phyloP scores from a whole-genome alignment of 2,113 vertebrate species.

The Machaerirhynchus nigripectus region DNA sequence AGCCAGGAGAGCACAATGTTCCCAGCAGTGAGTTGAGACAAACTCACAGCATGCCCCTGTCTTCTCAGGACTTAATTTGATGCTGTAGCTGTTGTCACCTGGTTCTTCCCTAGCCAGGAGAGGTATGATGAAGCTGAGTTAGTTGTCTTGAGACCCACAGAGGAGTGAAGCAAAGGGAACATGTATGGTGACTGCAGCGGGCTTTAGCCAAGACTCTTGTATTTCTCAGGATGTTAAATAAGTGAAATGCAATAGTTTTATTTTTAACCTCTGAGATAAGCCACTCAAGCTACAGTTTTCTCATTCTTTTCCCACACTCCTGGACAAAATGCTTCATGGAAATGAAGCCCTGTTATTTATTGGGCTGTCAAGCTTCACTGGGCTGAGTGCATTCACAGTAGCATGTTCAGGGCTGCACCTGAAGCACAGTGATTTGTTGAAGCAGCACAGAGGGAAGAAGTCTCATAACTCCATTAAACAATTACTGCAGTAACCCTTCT shows the following conservation, averaged over 20 bases:
- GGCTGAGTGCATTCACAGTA: background rate
- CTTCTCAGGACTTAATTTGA: background rate
- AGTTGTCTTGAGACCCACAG: background rate
- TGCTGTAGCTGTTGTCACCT: background rate
- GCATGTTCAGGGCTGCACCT: background rate
- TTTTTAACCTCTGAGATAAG: slow-evolving; percentile 30
- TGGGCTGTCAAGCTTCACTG: background rate
- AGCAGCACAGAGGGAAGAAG: background rate
- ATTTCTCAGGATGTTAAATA: background rate
- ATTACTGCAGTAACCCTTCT: slow-evolving; percentile 7
- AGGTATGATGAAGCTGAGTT: background rate
- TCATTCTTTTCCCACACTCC: background rate
- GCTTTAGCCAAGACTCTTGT: background rate
- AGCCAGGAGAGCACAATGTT: background rate
- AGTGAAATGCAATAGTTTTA: background rate
- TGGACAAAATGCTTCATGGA: background rate
- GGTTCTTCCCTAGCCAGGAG: background rate
- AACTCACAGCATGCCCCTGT: background rate
- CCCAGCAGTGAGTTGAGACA: background rate
- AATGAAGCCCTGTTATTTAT: background rate
- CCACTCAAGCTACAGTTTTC: background rate
- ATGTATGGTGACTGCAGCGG: background rate
- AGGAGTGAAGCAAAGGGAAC: background rate
- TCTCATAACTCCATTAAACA: slow-evolving; percentile 12
- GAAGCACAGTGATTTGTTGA: background rate